A percentile compares a stretch with the other conserved stretches of the same genome.
Evolutionary conservation across 1,140 invertebrate species (phyloP).

Genomic region (Hylaeus volcanicus): DNA sequence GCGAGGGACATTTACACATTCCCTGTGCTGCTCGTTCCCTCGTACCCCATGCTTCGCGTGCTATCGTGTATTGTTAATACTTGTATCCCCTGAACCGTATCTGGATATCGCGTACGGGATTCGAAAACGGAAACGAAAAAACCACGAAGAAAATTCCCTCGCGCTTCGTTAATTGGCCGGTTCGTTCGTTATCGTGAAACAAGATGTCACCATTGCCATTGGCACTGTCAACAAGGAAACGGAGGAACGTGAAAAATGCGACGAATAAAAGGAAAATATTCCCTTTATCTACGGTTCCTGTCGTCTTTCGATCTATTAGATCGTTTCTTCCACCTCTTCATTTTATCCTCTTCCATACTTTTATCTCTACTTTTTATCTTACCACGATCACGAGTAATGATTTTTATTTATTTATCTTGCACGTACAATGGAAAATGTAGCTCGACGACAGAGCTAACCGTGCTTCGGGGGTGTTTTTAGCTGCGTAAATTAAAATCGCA

Average conservation of each 20-base stretch:
- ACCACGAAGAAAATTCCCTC: neutral
- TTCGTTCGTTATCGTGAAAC: neutral
- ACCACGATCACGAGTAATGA: conserved; percentile 29
- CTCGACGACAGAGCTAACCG: neutral
- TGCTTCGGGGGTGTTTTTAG: neutral
- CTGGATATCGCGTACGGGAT: too few relatives aligned
- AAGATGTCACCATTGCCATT: neutral
- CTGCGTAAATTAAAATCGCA: neutral
- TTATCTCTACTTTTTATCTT: too few relatives aligned
- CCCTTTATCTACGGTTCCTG: neutral
- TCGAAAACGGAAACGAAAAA: neutral
- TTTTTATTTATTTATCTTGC: conserved; percentile 41
- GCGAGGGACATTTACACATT: conserved; percentile 33
- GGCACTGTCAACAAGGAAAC: neutral
- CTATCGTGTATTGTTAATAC: too few relatives aligned
- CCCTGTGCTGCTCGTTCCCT: neutral
- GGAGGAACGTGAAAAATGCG: neutral
- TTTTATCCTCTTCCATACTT: too few relatives aligned
- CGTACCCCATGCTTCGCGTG: neutral
- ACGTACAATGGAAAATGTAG: conserved; percentile 3
- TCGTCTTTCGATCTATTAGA: neutral
- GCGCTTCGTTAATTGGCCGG: neutral
- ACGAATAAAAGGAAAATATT: neutral
- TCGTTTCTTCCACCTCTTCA: neutral
- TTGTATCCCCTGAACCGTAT: neutral